phyloP scores from a whole-genome alignment of 2,888 invertebrate genomes.

The Xanthia icteritia region DNA sequence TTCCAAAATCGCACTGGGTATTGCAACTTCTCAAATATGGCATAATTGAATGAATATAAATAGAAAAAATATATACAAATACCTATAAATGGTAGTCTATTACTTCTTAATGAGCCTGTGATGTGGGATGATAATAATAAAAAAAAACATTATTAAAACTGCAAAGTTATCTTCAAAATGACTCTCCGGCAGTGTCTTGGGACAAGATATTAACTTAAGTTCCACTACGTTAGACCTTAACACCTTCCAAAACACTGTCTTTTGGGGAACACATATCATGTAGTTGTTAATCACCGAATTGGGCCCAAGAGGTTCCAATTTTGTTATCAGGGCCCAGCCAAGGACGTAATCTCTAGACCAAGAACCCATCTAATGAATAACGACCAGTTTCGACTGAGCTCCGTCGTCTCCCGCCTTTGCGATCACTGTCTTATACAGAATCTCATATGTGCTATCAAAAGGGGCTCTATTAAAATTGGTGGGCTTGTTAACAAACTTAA shows the following conservation, averaged over 20 bases:
- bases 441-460: conserved; percentile 41
- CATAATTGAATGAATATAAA: too few species aligned
- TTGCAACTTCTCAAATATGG: neutral
- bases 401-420: conserved; percentile 12
- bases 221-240: conserved; percentile 74
- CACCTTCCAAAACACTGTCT: conserved; percentile 70
- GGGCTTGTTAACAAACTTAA: conserved; percentile 63
- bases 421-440: conserved; percentile 7
- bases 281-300: conserved; percentile 78
- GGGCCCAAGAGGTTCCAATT: conserved; percentile 73
- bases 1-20: neutral
- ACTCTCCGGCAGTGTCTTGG: neutral
- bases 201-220: conserved; percentile 70
- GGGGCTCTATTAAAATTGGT: conserved; percentile 64
- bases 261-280: conserved; percentile 66
- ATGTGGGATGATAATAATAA: too few species aligned
- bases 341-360: conserved; percentile 69
- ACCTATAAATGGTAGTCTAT: neutral
- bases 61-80: too few species aligned
- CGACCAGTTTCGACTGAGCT: conserved; percentile 63
- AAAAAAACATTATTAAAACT: neutral
- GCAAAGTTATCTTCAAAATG: neutral
- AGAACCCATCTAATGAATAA: conserved; percentile 69
- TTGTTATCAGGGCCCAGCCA: conserved; percentile 66
- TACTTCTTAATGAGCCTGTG: neutral